These are phyloP conservation scores for Maniola jurtina DNA, from an alignment of 1,140 invertebrate species.

Conservation along the genomic window DNA sequence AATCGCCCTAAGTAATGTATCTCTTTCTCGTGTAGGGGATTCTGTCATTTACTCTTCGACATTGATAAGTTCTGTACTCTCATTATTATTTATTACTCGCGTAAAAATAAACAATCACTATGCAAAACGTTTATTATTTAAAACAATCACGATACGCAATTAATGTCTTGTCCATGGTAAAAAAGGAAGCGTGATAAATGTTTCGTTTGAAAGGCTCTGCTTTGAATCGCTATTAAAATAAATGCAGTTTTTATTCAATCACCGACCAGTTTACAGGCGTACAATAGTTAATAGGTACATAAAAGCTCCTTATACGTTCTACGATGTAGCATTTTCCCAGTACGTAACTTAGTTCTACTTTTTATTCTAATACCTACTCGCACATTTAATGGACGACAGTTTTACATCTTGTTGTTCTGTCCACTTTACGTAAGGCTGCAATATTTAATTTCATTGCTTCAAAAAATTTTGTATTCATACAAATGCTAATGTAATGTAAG, in stretches of 20 bases:
- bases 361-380: too few species aligned
- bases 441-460: too few species aligned
- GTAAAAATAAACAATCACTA: slow-evolving; percentile 11
- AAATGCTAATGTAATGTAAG: too few species aligned
- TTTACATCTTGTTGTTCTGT: too few species aligned
- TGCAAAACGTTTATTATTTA: slow-evolving; percentile 17
- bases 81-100: slow-evolving; percentile 7
- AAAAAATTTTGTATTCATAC: too few species aligned
- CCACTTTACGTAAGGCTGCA: too few species aligned
- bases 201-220: slow-evolving; percentile 10
- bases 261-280: background rate
- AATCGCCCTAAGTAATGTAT: too few species aligned
- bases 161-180: slow-evolving; percentile 14
- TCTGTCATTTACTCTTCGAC: slow-evolving; percentile 17
- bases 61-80: slow-evolving; percentile 9
- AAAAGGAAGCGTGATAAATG: slow-evolving; percentile 10
- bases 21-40: background rate
- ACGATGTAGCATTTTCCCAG: background rate
- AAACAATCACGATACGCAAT: slow-evolving; percentile 26
- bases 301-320: background rate
- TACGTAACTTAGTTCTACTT: background rate
- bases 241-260: slow-evolving; percentile 14
- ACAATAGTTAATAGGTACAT: background rate
- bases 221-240: slow-evolving; percentile 12
- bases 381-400: too few species aligned